Evolutionary conservation across 2,888 invertebrate genomes (phyloP).

Genomic region (Pantelozetes paolii): DNA sequence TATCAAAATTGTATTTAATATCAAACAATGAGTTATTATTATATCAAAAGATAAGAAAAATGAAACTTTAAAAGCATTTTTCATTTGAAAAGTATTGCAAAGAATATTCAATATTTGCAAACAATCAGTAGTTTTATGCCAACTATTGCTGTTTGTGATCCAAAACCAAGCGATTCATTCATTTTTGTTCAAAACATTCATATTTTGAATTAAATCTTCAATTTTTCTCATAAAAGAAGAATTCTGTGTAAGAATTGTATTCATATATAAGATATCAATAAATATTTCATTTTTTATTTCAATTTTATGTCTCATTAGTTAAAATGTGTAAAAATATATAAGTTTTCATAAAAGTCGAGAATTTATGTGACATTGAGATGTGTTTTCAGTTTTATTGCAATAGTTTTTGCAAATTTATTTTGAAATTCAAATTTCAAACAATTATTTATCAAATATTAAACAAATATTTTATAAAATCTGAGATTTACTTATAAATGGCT

Average conservation of each 20-base stretch:
- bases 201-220: no score
- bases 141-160: no score
- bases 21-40: no score
- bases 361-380: neutral
- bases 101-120: no score
- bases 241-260: neutral
- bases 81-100: no score
- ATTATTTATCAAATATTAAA: neutral
- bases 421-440: neutral
- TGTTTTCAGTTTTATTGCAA: neutral
- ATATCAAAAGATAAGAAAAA: no score
- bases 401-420: neutral
- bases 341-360: neutral
- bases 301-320: slow-evolving; percentile 5
- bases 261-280: neutral
- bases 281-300: neutral
- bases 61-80: no score
- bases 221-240: no score
- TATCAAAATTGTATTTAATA: no score
- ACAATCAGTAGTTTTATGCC: no score
- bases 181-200: no score
- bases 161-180: no score
- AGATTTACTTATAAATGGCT: neutral
- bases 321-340: neutral
- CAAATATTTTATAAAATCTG: neutral